Conservation (phyloP, 2,888 invertebrate genomes). For the Metellina segmentata region DNA sequence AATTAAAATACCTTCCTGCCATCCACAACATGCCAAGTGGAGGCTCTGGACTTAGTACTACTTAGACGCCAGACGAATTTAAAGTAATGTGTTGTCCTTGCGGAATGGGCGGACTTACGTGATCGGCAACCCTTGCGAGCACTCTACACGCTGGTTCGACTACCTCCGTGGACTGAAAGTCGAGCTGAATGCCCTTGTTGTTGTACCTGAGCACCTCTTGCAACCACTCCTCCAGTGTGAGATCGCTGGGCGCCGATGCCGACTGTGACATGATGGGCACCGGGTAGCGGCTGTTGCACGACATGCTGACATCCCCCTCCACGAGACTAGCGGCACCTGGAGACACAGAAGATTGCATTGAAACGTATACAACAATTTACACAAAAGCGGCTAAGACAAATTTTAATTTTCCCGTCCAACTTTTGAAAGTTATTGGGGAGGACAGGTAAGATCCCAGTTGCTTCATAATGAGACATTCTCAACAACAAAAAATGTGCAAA, state of each 20-base stretch:
- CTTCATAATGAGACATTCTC: too few relatives aligned
- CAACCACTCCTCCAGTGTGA: slow-evolving; percentile 81
- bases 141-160: slow-evolving; percentile 79
- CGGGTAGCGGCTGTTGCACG: slow-evolving; percentile 78
- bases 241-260: slow-evolving; percentile 79
- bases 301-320: slow-evolving; percentile 78
- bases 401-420: too few relatives aligned
- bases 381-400: too few relatives aligned
- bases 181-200: slow-evolving; percentile 81
- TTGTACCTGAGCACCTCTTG: slow-evolving; percentile 78
- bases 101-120: slow-evolving; percentile 49
- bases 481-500: too few relatives aligned
- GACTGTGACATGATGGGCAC: slow-evolving; percentile 81
- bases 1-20: too few relatives aligned
- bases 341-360: neutral
- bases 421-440: too few relatives aligned
- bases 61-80: too few relatives aligned
- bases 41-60: too few relatives aligned
- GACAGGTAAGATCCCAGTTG: too few relatives aligned
- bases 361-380: too few relatives aligned
- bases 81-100: too few relatives aligned
- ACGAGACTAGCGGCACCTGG: slow-evolving; percentile 77
- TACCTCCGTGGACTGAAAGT: slow-evolving; percentile 81
- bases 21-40: too few relatives aligned
- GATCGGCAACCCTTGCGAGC: slow-evolving; percentile 78